Percentiles rank a stretch among this genome's conserved stretches.
Conservation (phyloP, 2,888 invertebrate genomes). For the Ischnus inquisitorius region DNA sequence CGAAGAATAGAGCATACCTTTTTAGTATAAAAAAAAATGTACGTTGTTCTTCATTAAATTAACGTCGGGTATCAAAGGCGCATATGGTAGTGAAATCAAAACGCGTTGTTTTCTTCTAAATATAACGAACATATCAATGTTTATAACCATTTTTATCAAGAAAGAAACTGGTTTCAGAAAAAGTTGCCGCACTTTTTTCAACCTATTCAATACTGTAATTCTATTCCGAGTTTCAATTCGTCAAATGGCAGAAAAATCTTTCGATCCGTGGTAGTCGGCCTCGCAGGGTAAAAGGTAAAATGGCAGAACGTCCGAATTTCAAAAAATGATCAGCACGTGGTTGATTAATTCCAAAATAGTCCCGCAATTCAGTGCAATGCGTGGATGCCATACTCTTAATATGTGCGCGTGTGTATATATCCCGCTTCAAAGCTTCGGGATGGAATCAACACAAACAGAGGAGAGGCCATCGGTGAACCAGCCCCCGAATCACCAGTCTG, state of each 20-base stretch:
- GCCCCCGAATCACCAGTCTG: constrained; percentile 74
- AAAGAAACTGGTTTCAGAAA: no score
- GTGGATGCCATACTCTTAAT: constrained; percentile 32
- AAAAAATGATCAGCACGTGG: background rate
- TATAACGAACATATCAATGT: no score
- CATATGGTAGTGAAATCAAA: no score
- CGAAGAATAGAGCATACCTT: no score
- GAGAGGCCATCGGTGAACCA: constrained; percentile 42
- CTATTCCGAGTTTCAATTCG: no score
- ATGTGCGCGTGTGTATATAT: constrained; percentile 30
- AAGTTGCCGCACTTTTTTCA: no score
- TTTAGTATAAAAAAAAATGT: no score
- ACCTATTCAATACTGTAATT: no score
- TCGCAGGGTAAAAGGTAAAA: background rate
- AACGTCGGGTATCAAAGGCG: no score
- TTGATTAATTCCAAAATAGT: constrained; percentile 47
- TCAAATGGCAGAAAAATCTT: background rate
- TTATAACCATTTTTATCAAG: no score
- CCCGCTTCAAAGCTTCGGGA: background rate
- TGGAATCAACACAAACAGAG: constrained; percentile 48
- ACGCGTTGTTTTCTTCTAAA: no score
- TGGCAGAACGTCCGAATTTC: background rate
- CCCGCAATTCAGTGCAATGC: constrained; percentile 41
- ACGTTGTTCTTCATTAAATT: no score
- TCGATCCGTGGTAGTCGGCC: background rate